Percentiles rank a stretch among this genome's conserved stretches.
phyloP scores from a whole-genome alignment of 2,113 vertebrate species.

The Albula glossodonta region DNA sequence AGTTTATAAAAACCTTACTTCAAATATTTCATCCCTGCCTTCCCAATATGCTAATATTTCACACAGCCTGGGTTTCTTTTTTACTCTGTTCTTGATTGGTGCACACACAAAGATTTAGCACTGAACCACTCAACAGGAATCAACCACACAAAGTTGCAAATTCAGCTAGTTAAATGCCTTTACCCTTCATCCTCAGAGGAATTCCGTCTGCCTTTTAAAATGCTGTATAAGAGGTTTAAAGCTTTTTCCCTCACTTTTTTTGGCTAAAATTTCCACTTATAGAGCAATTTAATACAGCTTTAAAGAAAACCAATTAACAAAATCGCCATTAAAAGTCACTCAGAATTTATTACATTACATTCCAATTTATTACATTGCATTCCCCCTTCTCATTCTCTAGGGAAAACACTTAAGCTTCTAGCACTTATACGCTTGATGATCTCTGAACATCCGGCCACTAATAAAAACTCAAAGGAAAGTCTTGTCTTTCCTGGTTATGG shows the following conservation, averaged over 20 bases:
- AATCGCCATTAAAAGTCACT: slow-evolving; percentile 18
- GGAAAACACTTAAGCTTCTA: not conserved
- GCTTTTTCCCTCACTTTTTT: slow-evolving; percentile 31
- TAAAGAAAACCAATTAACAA: slow-evolving; percentile 33
- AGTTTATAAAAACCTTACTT: too few relatives aligned
- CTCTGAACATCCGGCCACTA: not conserved
- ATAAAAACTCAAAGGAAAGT: not conserved
- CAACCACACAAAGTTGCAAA: slow-evolving; percentile 3
- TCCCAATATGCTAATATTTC: too few relatives aligned
- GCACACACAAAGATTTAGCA: not conserved
- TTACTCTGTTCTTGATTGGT: not conserved
- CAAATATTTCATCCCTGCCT: too few relatives aligned
- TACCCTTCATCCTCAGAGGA: slow-evolving; percentile 44
- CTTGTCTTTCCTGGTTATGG: not conserved
- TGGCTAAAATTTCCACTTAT: not conserved
- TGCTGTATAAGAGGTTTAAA: slow-evolving; percentile 49
- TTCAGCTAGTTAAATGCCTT: slow-evolving; percentile 41
- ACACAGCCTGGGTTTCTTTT: not conserved
- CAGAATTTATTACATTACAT: not conserved
- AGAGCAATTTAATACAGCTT: slow-evolving; percentile 20
- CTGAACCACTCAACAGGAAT: not conserved
- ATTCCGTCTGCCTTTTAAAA: slow-evolving; percentile 44
- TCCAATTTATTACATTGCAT: not conserved
- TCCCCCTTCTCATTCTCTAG: not conserved
- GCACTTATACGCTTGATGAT: not conserved